These are phyloP conservation scores for Eolophus roseicapilla DNA, from an alignment of 2,113 vertebrate genomes.

Conservation along the genomic window DNA sequence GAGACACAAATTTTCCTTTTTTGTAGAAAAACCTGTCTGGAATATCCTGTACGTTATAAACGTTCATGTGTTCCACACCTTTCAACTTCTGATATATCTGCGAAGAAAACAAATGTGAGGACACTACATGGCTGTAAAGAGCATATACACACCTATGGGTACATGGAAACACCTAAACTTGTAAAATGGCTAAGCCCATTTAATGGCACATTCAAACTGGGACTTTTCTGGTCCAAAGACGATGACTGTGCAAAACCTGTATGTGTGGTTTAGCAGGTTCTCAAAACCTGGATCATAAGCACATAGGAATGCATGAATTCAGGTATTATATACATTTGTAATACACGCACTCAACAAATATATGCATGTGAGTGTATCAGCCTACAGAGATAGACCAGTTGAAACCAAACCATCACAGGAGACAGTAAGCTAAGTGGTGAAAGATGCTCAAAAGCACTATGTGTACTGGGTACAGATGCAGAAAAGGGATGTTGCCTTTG, in stretches of 20 bases:
- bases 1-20: slow-evolving; percentile 87
- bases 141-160: too few species aligned
- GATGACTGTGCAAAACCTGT: background rate
- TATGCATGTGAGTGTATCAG: background rate
- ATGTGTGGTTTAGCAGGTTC: background rate
- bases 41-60: slow-evolving; percentile 82
- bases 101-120: slow-evolving; percentile 19
- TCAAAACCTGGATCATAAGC: background rate
- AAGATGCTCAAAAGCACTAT: background rate
- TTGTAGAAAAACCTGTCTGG: slow-evolving; percentile 88
- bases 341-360: background rate
- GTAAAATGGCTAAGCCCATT: background rate
- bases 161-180: background rate
- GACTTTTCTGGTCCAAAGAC: background rate
- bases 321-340: background rate
- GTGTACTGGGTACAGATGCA: background rate
- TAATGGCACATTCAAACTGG: background rate
- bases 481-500: background rate
- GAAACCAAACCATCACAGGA: background rate
- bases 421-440: background rate
- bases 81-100: slow-evolving; percentile 83
- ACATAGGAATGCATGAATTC: background rate
- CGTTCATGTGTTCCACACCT: slow-evolving; percentile 79
- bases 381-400: background rate
- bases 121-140: background rate